Base-by-base conservation (phyloP, 2,888 invertebrate genomes). In the Chrysolina haemoptera region DNA sequence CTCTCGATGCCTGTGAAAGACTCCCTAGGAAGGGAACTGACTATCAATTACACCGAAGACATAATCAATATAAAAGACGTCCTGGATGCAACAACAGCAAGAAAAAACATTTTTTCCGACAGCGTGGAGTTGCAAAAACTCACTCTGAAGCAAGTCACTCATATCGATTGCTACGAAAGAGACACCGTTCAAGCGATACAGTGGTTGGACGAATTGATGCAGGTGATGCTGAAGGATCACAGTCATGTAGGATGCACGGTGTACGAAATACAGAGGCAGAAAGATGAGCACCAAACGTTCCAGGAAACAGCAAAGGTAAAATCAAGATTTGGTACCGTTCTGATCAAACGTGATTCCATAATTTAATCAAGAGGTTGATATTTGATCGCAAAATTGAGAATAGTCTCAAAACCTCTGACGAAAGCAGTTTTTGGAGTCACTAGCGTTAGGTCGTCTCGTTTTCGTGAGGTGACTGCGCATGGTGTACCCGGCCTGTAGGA, bases 1-100 rank as follows among this genome's bases (percentile, higher is more conserved):
- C 89, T 95, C 80, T 93, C 94, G 53, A 92, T 94, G 90, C 94
- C 94, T 11, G 91, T 95, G 76, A 94, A 94, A 88, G 94, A 95
- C 86, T 93, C 94, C 0, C 88, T 93, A 76, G 94, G 94, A 65
- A 90, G 93, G 80, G 93, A 93, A 84, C 88, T 93, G 79, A 90
- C 90, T 78, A 90, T 94, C 81, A 90, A 95, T 89, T 94, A 94
- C 82, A 91, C 91, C 78, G 91, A 91, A 83, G 94, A 94, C 83
- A 93, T 94, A 71, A 90, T 91, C 71, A 94, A 94, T 85, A 91
- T 95, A 71, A 90, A 92, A 78, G 93, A 93, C 82, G 92, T 93
- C 82, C 88, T 94, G 76, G 93, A 93, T 79, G 92, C 92, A 62
- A 92, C 93, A 48, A 91, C 91, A 68, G 92, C 93, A 6, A 89